Base-by-base conservation (phyloP, 1,140 invertebrate genomes). In the Drosophila repletoides region DNA sequence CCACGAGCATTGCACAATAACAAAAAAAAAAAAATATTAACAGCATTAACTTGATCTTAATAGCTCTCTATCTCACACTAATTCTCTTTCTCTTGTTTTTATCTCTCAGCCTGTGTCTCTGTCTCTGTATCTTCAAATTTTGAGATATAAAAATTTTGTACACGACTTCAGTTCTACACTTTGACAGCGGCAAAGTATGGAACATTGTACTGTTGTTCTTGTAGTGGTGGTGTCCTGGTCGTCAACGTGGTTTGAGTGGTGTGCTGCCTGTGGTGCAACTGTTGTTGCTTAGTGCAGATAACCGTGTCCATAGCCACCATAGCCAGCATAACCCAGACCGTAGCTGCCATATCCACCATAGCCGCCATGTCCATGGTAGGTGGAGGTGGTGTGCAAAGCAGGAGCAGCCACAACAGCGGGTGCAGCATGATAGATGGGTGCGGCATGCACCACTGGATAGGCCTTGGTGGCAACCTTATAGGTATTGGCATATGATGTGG, bases 401-500 rank as follows among this genome's bases (percentile, higher is more conserved):
- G 89, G 79, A 19, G 88, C 72, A 33, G 90, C 90, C 33, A 87
- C 60, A 17, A 88, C 75, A 19, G 72, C 72, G 9, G 89, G 79
- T 9, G 88, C 80, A 41, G 79, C 80, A 15, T 89, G 81, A 1
- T 88, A 75, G 33, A 90, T 46, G 19, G 87, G 81, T 19, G 88
- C 89, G 29, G 89, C 89, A 51, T 89, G 80, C 5, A 89, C 89
- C 17, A 90, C 74, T 6, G 89, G 89, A 34, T 69, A 66, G 1
- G 88, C 55, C 53, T 90, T 90, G 33, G 84, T 79, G 49, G 90
- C 79, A 17, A 93, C 92, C 76, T 92, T 92, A 75, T 93, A 92
- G 46, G 92, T 91, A 89, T 93, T 93, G 75, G 92, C 92, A 52
- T 93, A 93, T 2, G 92, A 93, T n/a, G 92, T 92, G 58, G 92